Percentiles rank a stretch among this genome's conserved stretches.
Conservation (phyloP, 53 echinoderm and acorn worm species). For the Antedon mediterranea region DNA sequence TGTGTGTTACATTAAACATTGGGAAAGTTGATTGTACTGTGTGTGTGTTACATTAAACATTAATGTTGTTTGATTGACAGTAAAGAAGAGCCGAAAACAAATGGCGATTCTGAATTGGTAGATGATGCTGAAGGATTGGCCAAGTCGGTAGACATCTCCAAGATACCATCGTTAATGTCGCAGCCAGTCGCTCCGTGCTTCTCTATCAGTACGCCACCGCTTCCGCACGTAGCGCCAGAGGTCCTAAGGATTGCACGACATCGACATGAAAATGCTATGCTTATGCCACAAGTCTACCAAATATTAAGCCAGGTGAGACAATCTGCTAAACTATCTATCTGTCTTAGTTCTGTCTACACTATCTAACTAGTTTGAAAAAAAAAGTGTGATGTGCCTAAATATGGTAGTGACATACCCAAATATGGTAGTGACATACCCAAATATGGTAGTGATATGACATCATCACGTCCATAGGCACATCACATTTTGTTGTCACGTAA, state of each 20-base stretch:
- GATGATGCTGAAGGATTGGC: neutral
- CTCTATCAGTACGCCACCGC: slow-evolving; percentile 64
- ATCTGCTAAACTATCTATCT: no score
- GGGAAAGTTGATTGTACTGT: no score
- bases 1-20: no score
- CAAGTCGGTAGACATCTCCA: slow-evolving; percentile 3
- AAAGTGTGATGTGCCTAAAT: no score
- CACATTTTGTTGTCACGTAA: no score
- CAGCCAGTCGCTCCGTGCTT: slow-evolving; percentile 87
- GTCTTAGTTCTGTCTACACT: no score
- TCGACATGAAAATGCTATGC: slow-evolving; percentile 65
- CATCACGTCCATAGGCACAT: no score
- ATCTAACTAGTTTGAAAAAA: no score
- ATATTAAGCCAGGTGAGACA: slow-evolving; percentile 60
- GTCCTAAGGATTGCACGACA: slow-evolving; percentile 80
- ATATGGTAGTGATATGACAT: no score
- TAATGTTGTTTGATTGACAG: neutral
- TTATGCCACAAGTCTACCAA: slow-evolving; percentile 74
- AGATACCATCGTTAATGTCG: slow-evolving; percentile 92
- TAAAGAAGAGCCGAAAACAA: neutral
- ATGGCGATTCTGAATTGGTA: neutral
- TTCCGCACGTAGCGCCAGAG: slow-evolving; percentile 75
- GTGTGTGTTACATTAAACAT: no score
- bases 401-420: no score
- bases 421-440: no score